phyloP scores from a whole-genome alignment of 1,140 invertebrate species.

The Chrysomallon squamiferum region DNA sequence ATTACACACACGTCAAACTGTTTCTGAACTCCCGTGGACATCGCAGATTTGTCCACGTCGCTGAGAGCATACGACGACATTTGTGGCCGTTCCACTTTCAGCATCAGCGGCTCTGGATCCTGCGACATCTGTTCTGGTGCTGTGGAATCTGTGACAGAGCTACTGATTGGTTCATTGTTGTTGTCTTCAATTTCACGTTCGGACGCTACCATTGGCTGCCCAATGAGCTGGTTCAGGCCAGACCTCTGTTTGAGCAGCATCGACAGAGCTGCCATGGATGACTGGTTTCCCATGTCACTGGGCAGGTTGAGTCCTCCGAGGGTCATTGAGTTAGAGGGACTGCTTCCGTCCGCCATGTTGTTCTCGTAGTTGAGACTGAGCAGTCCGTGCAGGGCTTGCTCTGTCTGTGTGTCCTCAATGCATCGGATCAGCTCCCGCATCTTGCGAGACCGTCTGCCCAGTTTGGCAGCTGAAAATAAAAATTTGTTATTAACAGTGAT shows the following conservation, averaged over 20 bases:
- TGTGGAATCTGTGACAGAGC: constrained; percentile 8
- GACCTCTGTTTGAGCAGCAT: constrained; percentile 47
- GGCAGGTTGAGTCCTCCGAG: constrained; percentile 3
- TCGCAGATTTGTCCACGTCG: neutral
- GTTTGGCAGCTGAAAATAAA: constrained; percentile 58
- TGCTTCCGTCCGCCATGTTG: constrained; percentile 10
- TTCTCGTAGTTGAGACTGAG: constrained; percentile 60
- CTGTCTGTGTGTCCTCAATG: constrained; percentile 62
- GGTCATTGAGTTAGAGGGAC: neutral
- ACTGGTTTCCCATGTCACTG: constrained; percentile 17
- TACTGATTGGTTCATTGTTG: constrained; percentile 6
- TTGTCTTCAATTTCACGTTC: constrained; percentile 11
- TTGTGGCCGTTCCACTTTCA: constrained; percentile 23
- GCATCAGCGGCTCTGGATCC: constrained; percentile 28
- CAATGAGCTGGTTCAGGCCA: constrained; percentile 24
- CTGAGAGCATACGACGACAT: neutral
- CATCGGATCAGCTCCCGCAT: constrained; percentile 62
- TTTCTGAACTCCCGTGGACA: no score
- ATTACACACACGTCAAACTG: no score
- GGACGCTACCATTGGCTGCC: constrained; percentile 34
- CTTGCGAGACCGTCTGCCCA: constrained; percentile 60
- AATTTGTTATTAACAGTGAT: no score
- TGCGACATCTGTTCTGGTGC: neutral
- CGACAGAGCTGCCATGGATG: constrained; percentile 50
- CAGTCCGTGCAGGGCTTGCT: constrained; percentile 61